Evolutionary conservation across 2,888 invertebrate species (phyloP), one percentile per base, ranked within the genome.

Genomic region (Drosophila kuntzei): DNA sequence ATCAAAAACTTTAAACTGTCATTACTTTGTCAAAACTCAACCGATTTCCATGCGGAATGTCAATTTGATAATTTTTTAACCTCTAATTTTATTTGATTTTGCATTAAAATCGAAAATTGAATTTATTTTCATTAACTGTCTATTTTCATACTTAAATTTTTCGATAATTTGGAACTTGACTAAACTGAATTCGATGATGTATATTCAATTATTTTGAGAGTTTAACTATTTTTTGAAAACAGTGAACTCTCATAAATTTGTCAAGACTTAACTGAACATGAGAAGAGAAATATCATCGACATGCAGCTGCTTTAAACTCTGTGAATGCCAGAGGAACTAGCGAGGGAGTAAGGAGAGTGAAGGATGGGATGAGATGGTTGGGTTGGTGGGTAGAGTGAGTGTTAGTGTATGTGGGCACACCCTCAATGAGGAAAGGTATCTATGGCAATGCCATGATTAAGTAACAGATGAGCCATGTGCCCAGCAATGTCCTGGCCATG

Each of bases 371-470:
- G n/a, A n/a, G 11, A 25, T 50, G 12, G 37, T 11, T 16, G 59
- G 34, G 20, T 39, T 47, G 34, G 27, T 14, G 34, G 9, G 14
- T 47, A n/a, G 27, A 34, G 39, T 25, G 16, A 20, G 2, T 18
- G 14, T 27, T 29, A 11, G 39, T 41, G 47, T 12, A 18, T 22
- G 54, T 39, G 44, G 41, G 61, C 54, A 65, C 72, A 62, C 77
- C 77, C 73, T 61, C 46, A 29, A 18, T 41, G 67, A 44, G 59
- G 34, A 32, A 50, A 53, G 49, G 79, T 83, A 88, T 83, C 87
- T 70, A 88, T 88, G 85, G 85, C 84, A 83, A 88, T 85, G 84
- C 84, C 78, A 88, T 85, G 85, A 88, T 85, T 85, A 88, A 86
- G 81, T 87, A 84, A 87, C 85, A 88, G 88, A 85, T 87, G 84